Percentiles rank a stretch among this genome's conserved stretches.
phyloP scores from a whole-genome alignment of 2,888 invertebrate species.

The Dryocosmus kuriphilus region DNA sequence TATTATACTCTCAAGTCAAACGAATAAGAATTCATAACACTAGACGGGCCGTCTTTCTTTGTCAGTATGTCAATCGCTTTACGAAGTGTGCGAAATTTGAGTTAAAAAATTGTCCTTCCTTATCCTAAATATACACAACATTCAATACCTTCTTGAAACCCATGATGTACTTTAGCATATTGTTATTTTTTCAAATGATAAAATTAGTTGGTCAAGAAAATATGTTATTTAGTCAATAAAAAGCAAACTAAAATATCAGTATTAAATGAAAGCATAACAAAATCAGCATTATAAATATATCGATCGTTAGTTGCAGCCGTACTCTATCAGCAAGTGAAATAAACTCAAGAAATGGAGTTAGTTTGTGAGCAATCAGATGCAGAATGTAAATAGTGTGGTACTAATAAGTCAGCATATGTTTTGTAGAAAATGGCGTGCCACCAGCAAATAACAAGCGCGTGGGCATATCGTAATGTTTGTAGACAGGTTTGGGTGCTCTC shows the following conservation, averaged over 20 bases:
- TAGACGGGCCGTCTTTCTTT: conserved; percentile 54
- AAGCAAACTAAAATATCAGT: too few species aligned
- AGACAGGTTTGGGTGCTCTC: conserved; percentile 38
- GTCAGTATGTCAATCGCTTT: conserved; percentile 58
- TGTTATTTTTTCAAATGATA: too few species aligned
- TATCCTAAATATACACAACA: too few species aligned
- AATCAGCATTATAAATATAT: too few species aligned
- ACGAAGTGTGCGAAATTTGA: conserved; percentile 44
- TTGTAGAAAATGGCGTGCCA: conserved; percentile 17
- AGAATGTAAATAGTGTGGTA: neutral
- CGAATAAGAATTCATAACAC: neutral
- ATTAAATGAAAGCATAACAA: too few species aligned
- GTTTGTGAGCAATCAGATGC: neutral
- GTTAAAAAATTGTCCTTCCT: conserved; percentile 51
- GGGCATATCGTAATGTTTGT: conserved; percentile 36
- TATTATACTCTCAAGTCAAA: neutral
- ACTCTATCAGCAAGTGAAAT: conserved; percentile 50
- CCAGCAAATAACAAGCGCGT: conserved; percentile 32
- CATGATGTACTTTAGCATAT: too few species aligned
- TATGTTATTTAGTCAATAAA: too few species aligned
- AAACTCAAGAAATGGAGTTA: neutral
- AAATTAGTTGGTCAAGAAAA: too few species aligned
- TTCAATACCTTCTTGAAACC: too few species aligned
- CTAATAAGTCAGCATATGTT: conserved; percentile 9
- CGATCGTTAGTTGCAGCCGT: too few species aligned